These are phyloP conservation scores for Eurytoma californica DNA, from an alignment of 2,888 invertebrate genomes.

Conservation along the genomic window DNA sequence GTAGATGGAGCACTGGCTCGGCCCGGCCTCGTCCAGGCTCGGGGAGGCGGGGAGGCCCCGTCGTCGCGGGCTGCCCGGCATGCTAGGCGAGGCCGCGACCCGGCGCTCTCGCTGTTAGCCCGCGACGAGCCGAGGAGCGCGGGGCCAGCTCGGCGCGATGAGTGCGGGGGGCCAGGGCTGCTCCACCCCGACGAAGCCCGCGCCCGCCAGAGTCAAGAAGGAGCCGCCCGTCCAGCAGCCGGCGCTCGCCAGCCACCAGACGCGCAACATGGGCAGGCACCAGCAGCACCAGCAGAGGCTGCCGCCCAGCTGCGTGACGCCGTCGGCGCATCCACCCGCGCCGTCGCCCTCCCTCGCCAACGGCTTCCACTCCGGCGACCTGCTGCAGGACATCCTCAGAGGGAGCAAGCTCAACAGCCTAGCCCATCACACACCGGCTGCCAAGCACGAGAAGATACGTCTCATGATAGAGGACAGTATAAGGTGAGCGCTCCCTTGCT, in stretches of 20 bases:
- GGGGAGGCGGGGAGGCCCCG: constrained; percentile 31
- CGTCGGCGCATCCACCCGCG: not conserved
- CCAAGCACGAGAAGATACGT: constrained; percentile 76
- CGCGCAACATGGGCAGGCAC: not conserved
- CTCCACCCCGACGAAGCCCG: constrained; percentile 16
- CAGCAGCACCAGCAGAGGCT: constrained; percentile 20
- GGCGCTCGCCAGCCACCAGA: not conserved
- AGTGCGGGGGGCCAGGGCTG: constrained; percentile 36
- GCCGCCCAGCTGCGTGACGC: not conserved
- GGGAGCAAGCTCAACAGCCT: constrained; percentile 67
- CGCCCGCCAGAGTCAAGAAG: constrained; percentile 26
- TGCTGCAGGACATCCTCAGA: constrained; percentile 69
- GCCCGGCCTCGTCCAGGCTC: constrained; percentile 4
- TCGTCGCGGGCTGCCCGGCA: constrained; percentile 20
- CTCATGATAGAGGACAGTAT: constrained; percentile 81
- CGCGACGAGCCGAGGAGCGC: not conserved
- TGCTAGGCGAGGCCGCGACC: constrained; percentile 19
- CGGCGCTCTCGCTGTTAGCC: not conserved
- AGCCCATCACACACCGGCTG: constrained; percentile 63
- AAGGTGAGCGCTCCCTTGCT: constrained; percentile 73
- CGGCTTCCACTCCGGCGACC: constrained; percentile 69
- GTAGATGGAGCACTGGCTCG: constrained; percentile 45
- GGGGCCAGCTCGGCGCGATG: constrained; percentile 24
- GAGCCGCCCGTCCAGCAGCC: constrained; percentile 28
- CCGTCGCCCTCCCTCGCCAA: constrained; percentile 62